phyloP scores from a whole-genome alignment of 2,113 vertebrate genomes.

The Tupaia tana region DNA sequence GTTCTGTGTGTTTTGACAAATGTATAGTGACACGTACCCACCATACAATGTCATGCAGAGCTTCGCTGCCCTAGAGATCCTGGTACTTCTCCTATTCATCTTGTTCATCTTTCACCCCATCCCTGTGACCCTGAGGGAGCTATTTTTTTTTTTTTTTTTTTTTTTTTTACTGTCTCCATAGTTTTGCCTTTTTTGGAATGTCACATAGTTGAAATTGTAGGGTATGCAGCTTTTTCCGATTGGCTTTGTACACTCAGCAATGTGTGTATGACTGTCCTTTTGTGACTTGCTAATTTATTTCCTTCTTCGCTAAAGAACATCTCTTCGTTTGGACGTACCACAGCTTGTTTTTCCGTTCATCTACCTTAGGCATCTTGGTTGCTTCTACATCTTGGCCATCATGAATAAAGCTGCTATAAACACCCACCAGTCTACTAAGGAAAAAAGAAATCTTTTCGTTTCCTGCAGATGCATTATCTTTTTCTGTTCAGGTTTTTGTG shows the following conservation, averaged over 20 bases:
- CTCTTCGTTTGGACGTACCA: not conserved
- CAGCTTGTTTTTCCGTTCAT: not conserved
- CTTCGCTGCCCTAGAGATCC: too few relatives aligned
- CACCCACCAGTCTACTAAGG: too few relatives aligned
- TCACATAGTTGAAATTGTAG: not conserved
- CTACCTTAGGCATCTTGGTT: not conserved
- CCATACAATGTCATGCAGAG: not conserved
- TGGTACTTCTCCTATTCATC: not conserved
- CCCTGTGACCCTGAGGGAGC: not conserved
- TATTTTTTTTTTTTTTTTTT: too few relatives aligned
- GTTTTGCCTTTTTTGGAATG: not conserved
- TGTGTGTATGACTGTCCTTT: not conserved
- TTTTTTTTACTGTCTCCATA: not conserved
- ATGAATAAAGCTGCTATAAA: not conserved
- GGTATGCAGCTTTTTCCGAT: not conserved
- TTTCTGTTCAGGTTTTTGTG: too few relatives aligned
- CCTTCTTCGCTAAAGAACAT: not conserved
- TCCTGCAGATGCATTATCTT: too few relatives aligned
- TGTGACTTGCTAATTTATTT: not conserved
- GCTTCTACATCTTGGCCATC: not conserved
- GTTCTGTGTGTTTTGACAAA: not conserved
- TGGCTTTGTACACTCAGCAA: not conserved
- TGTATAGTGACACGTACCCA: accelerated
- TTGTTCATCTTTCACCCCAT: not conserved
- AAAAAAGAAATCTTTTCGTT: too few relatives aligned